A percentile compares a stretch with the other conserved stretches of the same genome.
These are phyloP conservation scores for Trichogramma evanescens DNA, from an alignment of 2,888 invertebrate genomes.

Conservation along the genomic window DNA sequence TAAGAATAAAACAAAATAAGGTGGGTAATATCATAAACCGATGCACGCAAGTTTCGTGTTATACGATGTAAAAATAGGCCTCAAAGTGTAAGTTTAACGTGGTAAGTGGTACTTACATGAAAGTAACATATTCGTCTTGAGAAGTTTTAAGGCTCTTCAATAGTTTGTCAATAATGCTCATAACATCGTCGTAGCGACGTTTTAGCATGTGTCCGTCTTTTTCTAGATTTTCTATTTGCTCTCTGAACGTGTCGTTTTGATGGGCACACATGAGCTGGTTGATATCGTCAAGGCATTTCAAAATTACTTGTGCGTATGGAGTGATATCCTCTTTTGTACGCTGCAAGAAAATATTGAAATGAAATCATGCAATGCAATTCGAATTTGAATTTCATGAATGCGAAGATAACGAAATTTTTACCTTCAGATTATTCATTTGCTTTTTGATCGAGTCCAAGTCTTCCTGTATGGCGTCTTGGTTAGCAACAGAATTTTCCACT, in stretches of 20 bases:
- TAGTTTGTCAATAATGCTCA: constrained; percentile 72
- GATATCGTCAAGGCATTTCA: constrained; percentile 79
- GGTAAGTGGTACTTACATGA: constrained; percentile 52
- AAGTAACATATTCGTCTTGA: constrained; percentile 81
- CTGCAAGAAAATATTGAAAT: constrained; percentile 46
- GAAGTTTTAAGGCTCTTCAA: constrained; percentile 69
- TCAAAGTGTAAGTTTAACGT: background rate
- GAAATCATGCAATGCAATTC: background rate
- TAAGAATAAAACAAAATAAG: no score
- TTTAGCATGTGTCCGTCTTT: constrained; percentile 79
- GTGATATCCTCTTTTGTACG: constrained; percentile 86
- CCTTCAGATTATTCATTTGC: constrained; percentile 84
- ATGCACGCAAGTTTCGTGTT: no score
- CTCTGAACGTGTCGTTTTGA: constrained; percentile 84
- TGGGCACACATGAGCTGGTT: constrained; percentile 84
- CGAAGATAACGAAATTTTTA: constrained; percentile 36
- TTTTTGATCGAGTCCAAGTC: constrained; percentile 78
- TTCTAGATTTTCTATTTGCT: constrained; percentile 82
- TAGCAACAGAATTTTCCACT: constrained; percentile 75
- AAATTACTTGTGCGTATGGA: constrained; percentile 74
- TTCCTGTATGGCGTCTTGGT: constrained; percentile 80
- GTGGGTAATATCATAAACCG: no score
- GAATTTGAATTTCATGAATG: constrained; percentile 8
- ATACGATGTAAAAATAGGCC: no score
- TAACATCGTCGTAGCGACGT: constrained; percentile 73